Evolutionary conservation across 2,888 invertebrate species (phyloP).

Genomic region (Mycalesis mineus): DNA sequence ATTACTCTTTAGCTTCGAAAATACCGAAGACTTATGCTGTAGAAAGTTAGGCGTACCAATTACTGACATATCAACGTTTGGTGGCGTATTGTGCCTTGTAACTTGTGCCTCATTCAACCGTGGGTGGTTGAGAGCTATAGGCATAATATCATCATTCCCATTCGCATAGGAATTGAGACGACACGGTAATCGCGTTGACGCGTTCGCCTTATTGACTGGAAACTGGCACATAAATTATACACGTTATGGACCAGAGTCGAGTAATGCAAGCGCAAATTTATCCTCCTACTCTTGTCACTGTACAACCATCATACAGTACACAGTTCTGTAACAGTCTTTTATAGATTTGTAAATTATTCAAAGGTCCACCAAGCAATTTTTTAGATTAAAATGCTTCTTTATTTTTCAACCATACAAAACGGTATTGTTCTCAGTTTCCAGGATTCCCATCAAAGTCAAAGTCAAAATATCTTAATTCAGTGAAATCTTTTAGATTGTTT

Average conservation of each 20-base stretch:
- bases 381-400: too few species aligned
- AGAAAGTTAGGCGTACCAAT: too few species aligned
- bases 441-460: too few species aligned
- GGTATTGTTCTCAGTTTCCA: too few species aligned
- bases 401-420: too few species aligned
- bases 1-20: too few species aligned
- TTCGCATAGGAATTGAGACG: slow-evolving; percentile 56
- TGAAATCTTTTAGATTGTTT: too few species aligned
- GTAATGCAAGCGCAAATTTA: slow-evolving; percentile 28
- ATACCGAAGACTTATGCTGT: too few species aligned
- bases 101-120: slow-evolving; percentile 39
- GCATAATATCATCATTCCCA: slow-evolving; percentile 49
- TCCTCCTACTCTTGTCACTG: slow-evolving; percentile 19
- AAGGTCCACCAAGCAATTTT: too few species aligned
- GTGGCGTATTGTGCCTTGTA: neutral
- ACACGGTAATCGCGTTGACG: slow-evolving; percentile 33
- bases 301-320: neutral
- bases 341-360: too few species aligned
- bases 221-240: slow-evolving; percentile 36
- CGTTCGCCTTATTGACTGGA: slow-evolving; percentile 32
- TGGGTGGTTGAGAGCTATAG: slow-evolving; percentile 51
- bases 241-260: slow-evolving; percentile 31
- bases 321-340: neutral
- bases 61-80: too few species aligned
- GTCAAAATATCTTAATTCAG: too few species aligned